Percentiles rank a stretch among this genome's conserved stretches.
Conservation (phyloP, 2,113 vertebrate species). For the Pseudonaja textilis region DNA sequence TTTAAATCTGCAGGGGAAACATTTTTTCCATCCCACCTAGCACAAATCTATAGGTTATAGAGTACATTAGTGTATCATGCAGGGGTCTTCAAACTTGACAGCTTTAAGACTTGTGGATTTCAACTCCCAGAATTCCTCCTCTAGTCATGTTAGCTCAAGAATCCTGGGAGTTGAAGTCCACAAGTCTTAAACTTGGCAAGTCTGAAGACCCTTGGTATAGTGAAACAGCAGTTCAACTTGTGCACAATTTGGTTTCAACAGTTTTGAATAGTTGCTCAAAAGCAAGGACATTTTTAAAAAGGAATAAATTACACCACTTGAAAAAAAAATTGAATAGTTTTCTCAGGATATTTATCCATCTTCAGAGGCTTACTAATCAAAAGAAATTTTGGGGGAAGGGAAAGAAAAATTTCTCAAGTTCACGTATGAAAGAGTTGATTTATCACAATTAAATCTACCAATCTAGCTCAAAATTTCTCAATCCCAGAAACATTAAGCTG, state of each 20-base stretch:
- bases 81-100: no score
- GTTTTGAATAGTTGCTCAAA: not conserved
- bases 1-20: not conserved
- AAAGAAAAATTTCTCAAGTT: not conserved
- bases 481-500: not conserved
- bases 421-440: not conserved
- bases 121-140: no score
- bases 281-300: not conserved
- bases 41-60: not conserved
- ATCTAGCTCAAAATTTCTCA: not conserved
- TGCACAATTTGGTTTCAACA: not conserved
- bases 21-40: not conserved
- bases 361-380: not conserved
- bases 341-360: not conserved
- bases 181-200: no score
- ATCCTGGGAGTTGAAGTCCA: no score
- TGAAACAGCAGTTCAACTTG: not conserved
- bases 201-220: not conserved
- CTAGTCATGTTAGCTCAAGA: no score
- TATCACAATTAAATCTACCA: not conserved
- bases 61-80: not conserved
- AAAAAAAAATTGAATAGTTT: no score
- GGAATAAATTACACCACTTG: not conserved
- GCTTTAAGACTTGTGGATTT: no score
- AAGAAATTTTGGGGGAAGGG: not conserved